A percentile compares a stretch with the other conserved stretches of the same genome.
Evolutionary conservation across 1,140 invertebrate genomes (phyloP).

Genomic region (Bombyx mandarina): DNA sequence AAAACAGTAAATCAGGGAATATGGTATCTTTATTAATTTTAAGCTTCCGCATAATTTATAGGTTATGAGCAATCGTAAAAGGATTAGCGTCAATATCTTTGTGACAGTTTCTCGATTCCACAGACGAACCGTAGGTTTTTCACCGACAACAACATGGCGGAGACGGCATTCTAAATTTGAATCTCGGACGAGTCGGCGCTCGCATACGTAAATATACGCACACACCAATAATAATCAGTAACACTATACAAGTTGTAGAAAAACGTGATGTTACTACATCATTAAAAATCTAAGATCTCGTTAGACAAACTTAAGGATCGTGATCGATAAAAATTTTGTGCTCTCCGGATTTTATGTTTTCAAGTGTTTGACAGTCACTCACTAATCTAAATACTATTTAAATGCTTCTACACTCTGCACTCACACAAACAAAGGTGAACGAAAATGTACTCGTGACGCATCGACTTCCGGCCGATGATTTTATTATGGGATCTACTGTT

Average conservation of each 20-base stretch:
- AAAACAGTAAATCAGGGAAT: too few relatives aligned
- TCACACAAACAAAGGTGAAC: constrained; percentile 56
- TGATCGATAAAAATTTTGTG: neutral
- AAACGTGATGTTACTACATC: constrained; percentile 26
- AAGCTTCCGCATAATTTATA: too few relatives aligned
- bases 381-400: neutral
- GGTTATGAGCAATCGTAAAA: neutral
- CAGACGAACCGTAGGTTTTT: constrained; percentile 65
- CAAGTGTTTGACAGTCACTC: neutral
- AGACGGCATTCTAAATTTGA: constrained; percentile 69
- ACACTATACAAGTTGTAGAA: constrained; percentile 55
- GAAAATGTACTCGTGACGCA: constrained; percentile 64
- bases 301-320: too few relatives aligned
- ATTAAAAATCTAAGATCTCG: too few relatives aligned
- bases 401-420: constrained; percentile 26
- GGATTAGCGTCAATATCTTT: constrained; percentile 21
- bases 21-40: too few relatives aligned
- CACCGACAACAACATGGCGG: constrained; percentile 68
- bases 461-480: constrained; percentile 67
- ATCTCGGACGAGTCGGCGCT: constrained; percentile 70
- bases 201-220: constrained; percentile 70
- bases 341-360: too few relatives aligned
- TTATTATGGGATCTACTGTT: constrained; percentile 66
- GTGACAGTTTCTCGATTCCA: constrained; percentile 46
- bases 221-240: constrained; percentile 62